phyloP scores from a whole-genome alignment of 1,140 invertebrate genomes.

The Drosophila fuyamai region DNA sequence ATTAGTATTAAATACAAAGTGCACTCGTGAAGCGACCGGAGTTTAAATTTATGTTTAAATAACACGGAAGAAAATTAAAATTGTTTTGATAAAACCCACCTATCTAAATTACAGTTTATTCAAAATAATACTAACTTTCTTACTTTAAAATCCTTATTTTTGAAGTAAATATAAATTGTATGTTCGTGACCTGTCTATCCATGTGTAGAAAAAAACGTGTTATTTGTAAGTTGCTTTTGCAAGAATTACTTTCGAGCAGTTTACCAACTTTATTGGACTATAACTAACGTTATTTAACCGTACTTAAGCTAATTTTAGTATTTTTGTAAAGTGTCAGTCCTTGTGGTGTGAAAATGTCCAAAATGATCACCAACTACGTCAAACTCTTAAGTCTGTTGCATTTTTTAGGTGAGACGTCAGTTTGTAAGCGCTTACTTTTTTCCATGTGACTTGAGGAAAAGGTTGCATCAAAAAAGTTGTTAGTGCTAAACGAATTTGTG shows the following conservation, averaged over 20 bases:
- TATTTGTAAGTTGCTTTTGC: not conserved
- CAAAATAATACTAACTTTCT: not conserved
- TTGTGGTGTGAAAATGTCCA: conserved; percentile 20
- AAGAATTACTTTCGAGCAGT: not conserved
- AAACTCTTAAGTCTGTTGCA: conserved; percentile 25
- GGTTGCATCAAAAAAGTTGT: conserved; percentile 13
- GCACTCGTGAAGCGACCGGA: too few species aligned
- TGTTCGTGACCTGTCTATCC: not conserved
- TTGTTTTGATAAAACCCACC: too few species aligned
- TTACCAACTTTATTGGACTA: not conserved
- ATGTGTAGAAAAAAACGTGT: not conserved
- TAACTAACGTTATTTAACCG: conserved; percentile 16
- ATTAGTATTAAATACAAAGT: too few species aligned
- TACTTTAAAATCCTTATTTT: not conserved
- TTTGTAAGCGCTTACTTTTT: conserved; percentile 6
- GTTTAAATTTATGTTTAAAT: too few species aligned
- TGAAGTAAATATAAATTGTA: not conserved
- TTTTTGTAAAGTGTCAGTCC: conserved; percentile 2
- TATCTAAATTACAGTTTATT: not conserved
- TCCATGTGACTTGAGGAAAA: conserved; percentile 17
- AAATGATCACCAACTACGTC: conserved; percentile 18
- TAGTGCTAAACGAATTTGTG: conserved; percentile 15
- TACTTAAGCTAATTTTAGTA: conserved; percentile 14
- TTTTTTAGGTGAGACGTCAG: conserved; percentile 31
- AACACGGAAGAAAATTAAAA: too few species aligned